Percentiles rank a stretch among this genome's conserved stretches.
These are phyloP conservation scores for Megalops atlanticus DNA, from an alignment of 2,113 vertebrate species.

Conservation along the genomic window DNA sequence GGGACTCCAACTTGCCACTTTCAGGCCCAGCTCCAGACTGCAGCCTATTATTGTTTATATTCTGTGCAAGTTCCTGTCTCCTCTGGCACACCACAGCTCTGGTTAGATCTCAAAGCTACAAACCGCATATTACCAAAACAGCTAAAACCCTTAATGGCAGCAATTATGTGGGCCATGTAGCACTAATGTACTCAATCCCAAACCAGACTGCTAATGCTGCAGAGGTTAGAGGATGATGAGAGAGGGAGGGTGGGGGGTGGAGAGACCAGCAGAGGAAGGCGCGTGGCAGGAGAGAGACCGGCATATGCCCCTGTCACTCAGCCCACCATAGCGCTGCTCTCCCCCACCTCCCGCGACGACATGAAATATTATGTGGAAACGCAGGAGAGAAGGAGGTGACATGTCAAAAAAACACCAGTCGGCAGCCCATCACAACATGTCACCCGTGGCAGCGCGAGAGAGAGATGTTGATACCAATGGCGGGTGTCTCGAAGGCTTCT, in stretches of 20 bases:
- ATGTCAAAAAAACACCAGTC: not conserved
- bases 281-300: conserved; percentile 27
- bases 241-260: conserved; percentile 27
- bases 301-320: conserved; percentile 82
- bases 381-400: conserved; percentile 21
- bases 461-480: not conserved
- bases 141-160: not conserved
- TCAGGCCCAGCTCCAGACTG: too few species aligned
- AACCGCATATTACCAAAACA: not conserved
- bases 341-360: conserved; percentile 34
- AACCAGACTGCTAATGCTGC: conserved; percentile 41
- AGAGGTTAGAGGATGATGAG: too few species aligned
- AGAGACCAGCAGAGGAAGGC: conserved; percentile 16
- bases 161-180: conserved; percentile 37
- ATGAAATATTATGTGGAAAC: conserved; percentile 28
- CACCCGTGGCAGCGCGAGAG: not conserved
- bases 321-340: conserved; percentile 3
- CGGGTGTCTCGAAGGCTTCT: not conserved
- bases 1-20: too few species aligned
- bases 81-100: not conserved
- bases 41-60: too few species aligned
- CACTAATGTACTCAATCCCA: conserved; percentile 42
- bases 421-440: not conserved
- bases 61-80: not conserved
- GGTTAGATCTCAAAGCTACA: not conserved